Base-by-base conservation (phyloP, 2,888 invertebrate species). In the Dasysyrphus albostriatus region DNA sequence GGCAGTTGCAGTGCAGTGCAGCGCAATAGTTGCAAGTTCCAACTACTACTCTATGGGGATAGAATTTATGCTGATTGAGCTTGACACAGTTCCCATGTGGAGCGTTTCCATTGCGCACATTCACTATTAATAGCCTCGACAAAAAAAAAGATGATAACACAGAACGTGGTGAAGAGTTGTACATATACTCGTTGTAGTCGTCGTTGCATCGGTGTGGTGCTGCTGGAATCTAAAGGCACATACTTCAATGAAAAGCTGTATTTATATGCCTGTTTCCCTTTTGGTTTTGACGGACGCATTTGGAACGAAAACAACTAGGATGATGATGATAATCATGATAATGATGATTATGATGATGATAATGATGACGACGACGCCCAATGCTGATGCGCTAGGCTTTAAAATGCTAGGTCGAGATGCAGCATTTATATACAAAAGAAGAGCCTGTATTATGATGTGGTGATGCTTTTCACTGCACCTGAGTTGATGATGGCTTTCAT, bases 71-170 rank as follows among this genome's bases (percentile, higher is more conserved):
- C 69, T 87, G 87, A 87, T 87, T 87, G 87, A 87, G 87, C 87
- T 87, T 87, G 87, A 87, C 87, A 87, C 82, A 87, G 83, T 87
- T 87, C 83, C 87, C 87, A 87, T 87, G 78, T 87, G 87, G 87
- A 87, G 75, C 87, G 82, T 79, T 87, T 87, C 83, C 65, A 82
- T 75, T 74, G 78, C 83, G 69, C 75, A 67, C 75, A 75, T 83
- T 83, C 83, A 72, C 82, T 75, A 83, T 87, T 87, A 74, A 83
- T 79, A 65, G 69, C 24, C 58, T 51, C 32, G 29, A 32, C 29
- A 39, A 29, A 54, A 29, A n/a, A 47, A 73, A 32, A 69, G 65
- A 56, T 56, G 56, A 65, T 56, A 65, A 76, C 63, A 51, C 63
- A 51, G 59, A 59, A 58, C 70, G 29, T 24, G 51, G 42, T 49